Conservation (phyloP, 2,113 vertebrate genomes). For the Typhlomys cinereus region DNA sequence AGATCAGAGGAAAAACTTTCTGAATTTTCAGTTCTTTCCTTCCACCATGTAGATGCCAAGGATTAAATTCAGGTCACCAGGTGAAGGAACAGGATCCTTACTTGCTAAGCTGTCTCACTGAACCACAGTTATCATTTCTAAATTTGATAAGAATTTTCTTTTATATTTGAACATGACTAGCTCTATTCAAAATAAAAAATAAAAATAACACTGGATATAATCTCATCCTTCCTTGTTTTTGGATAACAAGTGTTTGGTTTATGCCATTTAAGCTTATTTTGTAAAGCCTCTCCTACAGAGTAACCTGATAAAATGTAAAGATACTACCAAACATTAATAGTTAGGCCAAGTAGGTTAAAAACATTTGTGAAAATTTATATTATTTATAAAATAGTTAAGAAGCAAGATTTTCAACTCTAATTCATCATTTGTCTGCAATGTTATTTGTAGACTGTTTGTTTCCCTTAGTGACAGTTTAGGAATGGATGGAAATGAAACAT, state of each 20-base stretch:
- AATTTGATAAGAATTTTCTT: background rate
- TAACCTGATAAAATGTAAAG: constrained; percentile 12
- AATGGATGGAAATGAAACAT: background rate
- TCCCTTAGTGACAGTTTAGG: background rate
- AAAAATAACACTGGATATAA: background rate
- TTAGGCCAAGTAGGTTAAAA: background rate
- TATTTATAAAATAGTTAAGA: constrained; percentile 44
- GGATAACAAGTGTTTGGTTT: background rate
- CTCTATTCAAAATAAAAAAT: background rate
- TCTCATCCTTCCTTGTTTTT: background rate
- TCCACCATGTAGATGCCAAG: too few relatives aligned
- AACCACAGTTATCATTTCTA: background rate
- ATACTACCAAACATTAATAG: background rate
- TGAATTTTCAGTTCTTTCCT: too few relatives aligned
- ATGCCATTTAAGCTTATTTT: background rate
- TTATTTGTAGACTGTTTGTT: constrained; percentile 8
- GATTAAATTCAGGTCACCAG: too few relatives aligned
- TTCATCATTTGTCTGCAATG: background rate
- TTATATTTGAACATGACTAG: background rate
- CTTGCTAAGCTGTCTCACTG: too few relatives aligned
- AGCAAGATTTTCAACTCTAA: background rate
- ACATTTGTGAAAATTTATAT: background rate
- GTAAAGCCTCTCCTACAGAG: background rate
- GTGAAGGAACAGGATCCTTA: too few relatives aligned
- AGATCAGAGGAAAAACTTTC: too few relatives aligned